Evolutionary conservation across 2,113 vertebrate species (phyloP), one percentile per base, ranked within the genome.

Genomic region (Aptenodytes forsteri): DNA sequence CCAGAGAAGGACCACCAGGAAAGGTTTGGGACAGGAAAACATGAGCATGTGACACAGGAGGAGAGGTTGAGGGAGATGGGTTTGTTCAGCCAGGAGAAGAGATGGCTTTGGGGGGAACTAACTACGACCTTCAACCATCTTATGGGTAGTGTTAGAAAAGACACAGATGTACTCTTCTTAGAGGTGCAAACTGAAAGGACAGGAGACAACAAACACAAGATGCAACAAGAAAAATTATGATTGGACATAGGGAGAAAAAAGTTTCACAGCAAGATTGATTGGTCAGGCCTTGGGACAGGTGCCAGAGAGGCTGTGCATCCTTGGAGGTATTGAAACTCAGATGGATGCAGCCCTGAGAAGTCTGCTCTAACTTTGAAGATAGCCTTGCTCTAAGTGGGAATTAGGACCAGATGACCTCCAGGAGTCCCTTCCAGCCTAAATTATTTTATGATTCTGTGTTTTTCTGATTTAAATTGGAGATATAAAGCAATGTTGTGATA

Each of bases 31-130:
- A 49, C 38, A 64, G 22, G 55, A 70, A 65, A 26, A 69, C 38
- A 30, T 0, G 0, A 71, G 14, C 38, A 11, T 16, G n/a, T 32
- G 69, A 15, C 3, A 1, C 3, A 26, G 42, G 36, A 61, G 54
- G 55, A 54, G 61, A 84, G 34, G 61, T 34, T 79, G 54, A 72
- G 42, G 34, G 27, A 49, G 13, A 13, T 36, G 40, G 50, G 9
- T 15, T 66, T 82, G n/a, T 55, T 86, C 64, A 77, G 13, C 17
- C 40, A n/a, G 65, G 50, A 71, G 34, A 77, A 47, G 34, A 69
- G 29, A 49, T 34, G 38, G 29, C 25, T 83, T 75, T 82, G 52
- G 14, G 49, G 34, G 8, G 22, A 73, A 18, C 34, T 46, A 27
- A 46, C 30, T 47, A 13, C 5, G 10, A 17, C 29, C 44, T 93